These are phyloP conservation scores for Antheraea mylitta DNA, from an alignment of 1,140 invertebrate genomes.

Conservation along the genomic window DNA sequence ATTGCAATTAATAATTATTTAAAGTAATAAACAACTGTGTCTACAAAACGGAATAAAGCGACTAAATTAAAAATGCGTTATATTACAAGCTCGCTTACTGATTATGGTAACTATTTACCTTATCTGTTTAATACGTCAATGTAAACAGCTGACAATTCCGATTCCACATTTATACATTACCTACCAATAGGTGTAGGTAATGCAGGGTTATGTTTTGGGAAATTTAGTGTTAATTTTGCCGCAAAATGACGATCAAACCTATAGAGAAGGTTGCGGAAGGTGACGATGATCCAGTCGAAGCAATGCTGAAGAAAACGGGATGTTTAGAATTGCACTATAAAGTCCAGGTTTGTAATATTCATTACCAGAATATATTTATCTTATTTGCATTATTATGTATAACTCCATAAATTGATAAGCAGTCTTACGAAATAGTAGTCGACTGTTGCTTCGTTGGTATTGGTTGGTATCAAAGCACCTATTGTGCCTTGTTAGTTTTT, in stretches of 20 bases:
- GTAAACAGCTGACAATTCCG: conserved; percentile 11
- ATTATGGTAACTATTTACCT: too few relatives aligned
- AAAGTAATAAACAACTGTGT: background rate
- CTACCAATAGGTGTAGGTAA: too few relatives aligned
- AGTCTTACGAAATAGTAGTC: too few relatives aligned
- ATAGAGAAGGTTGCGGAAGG: conserved; percentile 43
- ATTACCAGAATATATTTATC: too few relatives aligned
- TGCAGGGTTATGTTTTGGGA: conserved; percentile 12
- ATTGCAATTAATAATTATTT: too few relatives aligned
- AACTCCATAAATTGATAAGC: too few relatives aligned
- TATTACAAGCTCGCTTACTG: background rate
- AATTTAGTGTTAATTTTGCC: background rate
- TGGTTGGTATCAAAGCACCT: too few relatives aligned
- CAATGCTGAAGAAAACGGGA: conserved; percentile 92
- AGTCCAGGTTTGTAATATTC: conserved; percentile 82
- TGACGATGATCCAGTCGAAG: conserved; percentile 88
- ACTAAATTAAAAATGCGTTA: conserved; percentile 5
- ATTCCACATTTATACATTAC: background rate
- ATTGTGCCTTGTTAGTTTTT: too few relatives aligned
- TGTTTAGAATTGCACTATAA: conserved; percentile 92
- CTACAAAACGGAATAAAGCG: conserved; percentile 12
- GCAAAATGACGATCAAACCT: conserved; percentile 59
- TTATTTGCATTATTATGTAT: too few relatives aligned
- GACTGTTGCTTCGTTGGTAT: too few relatives aligned
- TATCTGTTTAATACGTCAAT: conserved; percentile 3